A percentile compares a stretch with the other conserved stretches of the same genome.
Conservation (phyloP, 1,140 invertebrate species). For the Stegodyphus mimosarum region DNA sequence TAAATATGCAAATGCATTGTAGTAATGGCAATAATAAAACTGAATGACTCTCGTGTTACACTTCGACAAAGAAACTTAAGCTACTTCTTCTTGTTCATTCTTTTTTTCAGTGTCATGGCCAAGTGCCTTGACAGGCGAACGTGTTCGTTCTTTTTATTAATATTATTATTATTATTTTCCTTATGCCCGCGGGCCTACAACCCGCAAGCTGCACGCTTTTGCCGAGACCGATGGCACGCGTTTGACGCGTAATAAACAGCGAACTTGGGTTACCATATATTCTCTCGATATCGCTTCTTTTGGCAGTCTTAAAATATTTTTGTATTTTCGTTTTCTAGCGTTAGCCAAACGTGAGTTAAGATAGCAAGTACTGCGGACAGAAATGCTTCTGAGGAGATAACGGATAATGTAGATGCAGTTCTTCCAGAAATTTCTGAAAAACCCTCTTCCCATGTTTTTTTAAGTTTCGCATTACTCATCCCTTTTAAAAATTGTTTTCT, state of each 20-base stretch:
- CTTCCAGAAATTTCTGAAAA: too few species aligned
- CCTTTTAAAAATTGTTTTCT: too few species aligned
- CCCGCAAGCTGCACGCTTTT: neutral
- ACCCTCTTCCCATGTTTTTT: too few species aligned
- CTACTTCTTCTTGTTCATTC: neutral
- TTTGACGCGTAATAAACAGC: neutral
- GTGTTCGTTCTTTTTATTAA: neutral
- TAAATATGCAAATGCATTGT: neutral
- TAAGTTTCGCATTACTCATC: too few species aligned
- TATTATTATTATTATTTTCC: neutral
- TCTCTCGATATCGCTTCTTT: neutral
- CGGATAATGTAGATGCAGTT: too few species aligned
- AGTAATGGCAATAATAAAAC: neutral
- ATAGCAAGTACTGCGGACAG: too few species aligned
- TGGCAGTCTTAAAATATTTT: neutral
- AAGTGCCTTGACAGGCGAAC: neutral
- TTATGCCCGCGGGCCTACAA: neutral
- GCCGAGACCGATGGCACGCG: neutral
- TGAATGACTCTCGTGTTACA: neutral
- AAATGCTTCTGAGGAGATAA: too few species aligned
- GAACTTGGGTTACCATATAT: neutral
- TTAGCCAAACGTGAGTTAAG: neutral
- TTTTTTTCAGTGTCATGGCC: neutral
- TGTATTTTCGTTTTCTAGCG: neutral
- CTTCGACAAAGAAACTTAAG: neutral